A percentile compares a stretch with the other conserved stretches of the same genome.
These are phyloP conservation scores for Bubo scandiacus DNA, from an alignment of 2,113 vertebrate genomes.

Conservation along the genomic window DNA sequence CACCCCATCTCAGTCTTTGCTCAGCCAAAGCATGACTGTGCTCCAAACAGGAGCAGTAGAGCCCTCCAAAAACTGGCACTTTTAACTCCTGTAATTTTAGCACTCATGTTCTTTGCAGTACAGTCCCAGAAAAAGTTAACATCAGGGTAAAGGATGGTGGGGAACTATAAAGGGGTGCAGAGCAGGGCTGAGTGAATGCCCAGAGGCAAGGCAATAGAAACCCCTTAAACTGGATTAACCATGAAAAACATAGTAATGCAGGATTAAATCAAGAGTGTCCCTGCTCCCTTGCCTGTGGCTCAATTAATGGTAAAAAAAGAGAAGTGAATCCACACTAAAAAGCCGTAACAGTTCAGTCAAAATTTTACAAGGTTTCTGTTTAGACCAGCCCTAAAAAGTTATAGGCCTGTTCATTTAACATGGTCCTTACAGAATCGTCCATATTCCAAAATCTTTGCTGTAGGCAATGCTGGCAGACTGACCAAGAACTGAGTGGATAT, in stretches of 20 bases:
- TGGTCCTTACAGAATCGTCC: background rate
- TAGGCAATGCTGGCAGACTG: background rate
- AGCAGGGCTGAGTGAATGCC: background rate
- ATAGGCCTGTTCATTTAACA: background rate
- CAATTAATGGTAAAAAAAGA: background rate
- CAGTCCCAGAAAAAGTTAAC: background rate
- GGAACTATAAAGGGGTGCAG: background rate
- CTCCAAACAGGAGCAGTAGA: background rate
- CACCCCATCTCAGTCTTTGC: background rate
- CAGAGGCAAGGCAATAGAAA: background rate
- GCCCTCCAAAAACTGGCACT: fast-evolving
- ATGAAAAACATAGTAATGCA: background rate
- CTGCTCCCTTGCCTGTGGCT: background rate
- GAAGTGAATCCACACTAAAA: background rate
- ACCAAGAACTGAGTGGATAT: background rate
- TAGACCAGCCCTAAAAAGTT: background rate
- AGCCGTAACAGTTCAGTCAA: background rate
- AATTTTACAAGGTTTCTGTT: background rate
- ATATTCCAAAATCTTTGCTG: background rate
- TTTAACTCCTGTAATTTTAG: background rate
- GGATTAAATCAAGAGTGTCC: background rate
- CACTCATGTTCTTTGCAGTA: background rate
- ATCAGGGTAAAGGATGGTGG: background rate
- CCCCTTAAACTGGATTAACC: background rate
- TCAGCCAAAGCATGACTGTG: too few species aligned